phyloP scores from a whole-genome alignment of 2,113 vertebrate genomes.

The Mastomys natalensis region DNA sequence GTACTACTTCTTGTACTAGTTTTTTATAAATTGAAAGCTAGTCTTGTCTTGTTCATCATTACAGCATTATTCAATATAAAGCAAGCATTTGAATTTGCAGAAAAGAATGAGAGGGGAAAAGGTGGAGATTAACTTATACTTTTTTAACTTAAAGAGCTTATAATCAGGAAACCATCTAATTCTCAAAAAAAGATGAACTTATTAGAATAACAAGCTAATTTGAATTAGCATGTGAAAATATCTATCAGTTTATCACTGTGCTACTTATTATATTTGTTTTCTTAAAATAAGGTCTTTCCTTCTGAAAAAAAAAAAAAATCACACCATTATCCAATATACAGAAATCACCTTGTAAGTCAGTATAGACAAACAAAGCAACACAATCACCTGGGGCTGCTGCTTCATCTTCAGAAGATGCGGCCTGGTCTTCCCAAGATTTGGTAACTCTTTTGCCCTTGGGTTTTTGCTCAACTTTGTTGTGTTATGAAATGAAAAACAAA shows the following conservation, averaged over 20 bases:
- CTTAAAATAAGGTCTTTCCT: slow-evolving; percentile 1
- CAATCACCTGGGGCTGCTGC: not conserved
- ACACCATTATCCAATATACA: not conserved
- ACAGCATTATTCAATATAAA: not conserved
- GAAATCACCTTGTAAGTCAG: slow-evolving; percentile 45
- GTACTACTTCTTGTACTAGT: not conserved
- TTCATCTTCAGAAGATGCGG: not conserved
- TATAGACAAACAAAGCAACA: slow-evolving; percentile 23
- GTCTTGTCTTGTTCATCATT: not conserved
- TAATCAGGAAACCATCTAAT: slow-evolving; percentile 52
- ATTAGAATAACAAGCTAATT: slow-evolving; percentile 33
- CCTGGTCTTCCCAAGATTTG: slow-evolving; percentile 13
- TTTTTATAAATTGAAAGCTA: not conserved
- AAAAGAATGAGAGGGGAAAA: not conserved
- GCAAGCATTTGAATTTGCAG: not conserved
- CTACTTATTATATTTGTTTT: slow-evolving; percentile 24
- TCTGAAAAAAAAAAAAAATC: slow-evolving; percentile 69
- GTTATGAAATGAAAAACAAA: slow-evolving; percentile 38
- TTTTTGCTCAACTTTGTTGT: slow-evolving; percentile 11
- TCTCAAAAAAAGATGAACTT: slow-evolving; percentile 29
- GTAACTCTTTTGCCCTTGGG: not conserved
- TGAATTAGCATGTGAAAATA: slow-evolving; percentile 21
- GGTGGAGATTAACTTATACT: not conserved
- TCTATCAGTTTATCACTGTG: slow-evolving; percentile 40
- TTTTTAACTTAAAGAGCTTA: not conserved